Evolutionary conservation across 2,797 vertebrate species (phyloP), one percentile per base, ranked within the genome.

Genomic region (Psittacula echo): DNA sequence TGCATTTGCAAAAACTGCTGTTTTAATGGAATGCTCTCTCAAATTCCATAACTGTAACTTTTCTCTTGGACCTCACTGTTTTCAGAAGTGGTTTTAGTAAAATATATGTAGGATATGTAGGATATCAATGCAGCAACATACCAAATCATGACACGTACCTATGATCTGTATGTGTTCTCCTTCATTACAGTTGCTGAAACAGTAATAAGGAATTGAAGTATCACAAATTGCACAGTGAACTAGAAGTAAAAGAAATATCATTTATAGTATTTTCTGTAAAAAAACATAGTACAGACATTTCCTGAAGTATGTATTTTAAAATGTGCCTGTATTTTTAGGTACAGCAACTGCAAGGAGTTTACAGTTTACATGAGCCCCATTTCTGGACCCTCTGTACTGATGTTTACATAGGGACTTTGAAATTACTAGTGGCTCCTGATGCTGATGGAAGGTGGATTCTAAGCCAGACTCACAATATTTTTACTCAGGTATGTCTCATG

Each of bases 361-460:
- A 99, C 96, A 99, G 98, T 97, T 97, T 99, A 58, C 99, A 99
- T 72, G 99, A 99, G 37, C 99, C 99, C 24, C 99, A 99, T 84
- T 99, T 99, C 97, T 99, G 99, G 99, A 99, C 99, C 4, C 98
- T 99, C 42, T 99, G 99, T 94, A 99, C 99, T 2, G 99, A 99
- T 45, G 98, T 99, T 90, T 99, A 99, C 85, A 98, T 99, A 37
- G 99, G 99, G 24, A 99, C 99, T 7, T 94, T 99, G 73, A 99
- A 99, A 97, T 98, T 99, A 95, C 96, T 99, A 30, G 98, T 99
- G 7, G 99, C 99, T 19, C 99, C 99, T 11, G 99, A 99, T n/a
- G 99, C 99, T 15, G 99, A 99, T 92, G 97, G 98, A 34, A 98
- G 98, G 94, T 99, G 99, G 99, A 98, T 99, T 96, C 98, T 99